phyloP scores from a whole-genome alignment of 2,113 vertebrate species.

The Siphamia tubifer region DNA sequence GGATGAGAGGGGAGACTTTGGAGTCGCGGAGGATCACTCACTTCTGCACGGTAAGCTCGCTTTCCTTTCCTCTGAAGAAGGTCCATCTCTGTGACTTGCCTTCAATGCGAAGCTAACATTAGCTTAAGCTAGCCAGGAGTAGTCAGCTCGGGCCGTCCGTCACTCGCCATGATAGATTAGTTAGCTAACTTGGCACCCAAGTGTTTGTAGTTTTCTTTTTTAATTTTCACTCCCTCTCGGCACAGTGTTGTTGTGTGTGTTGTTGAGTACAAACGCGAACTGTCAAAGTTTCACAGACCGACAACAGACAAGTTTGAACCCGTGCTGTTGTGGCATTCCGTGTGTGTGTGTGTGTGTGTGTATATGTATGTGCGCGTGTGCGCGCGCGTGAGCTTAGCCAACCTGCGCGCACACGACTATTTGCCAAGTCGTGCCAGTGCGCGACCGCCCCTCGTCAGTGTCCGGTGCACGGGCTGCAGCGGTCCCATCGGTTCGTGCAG shows the following conservation, averaged over 20 bases:
- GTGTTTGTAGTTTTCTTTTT: conserved; percentile 10
- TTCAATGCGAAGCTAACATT: conserved; percentile 55
- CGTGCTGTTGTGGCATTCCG: conserved; percentile 41
- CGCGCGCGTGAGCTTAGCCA: too few species aligned
- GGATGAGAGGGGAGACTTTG: conserved; percentile 80
- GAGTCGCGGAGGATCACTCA: conserved; percentile 60
- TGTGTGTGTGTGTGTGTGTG: too few species aligned
- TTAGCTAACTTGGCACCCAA: conserved; percentile 62
- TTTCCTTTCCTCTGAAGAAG: conserved; percentile 12
- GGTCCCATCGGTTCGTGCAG: background rate
- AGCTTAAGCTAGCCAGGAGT: conserved; percentile 59
- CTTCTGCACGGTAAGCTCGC: conserved; percentile 71
- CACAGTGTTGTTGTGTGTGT: too few species aligned
- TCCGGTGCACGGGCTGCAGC: conserved; percentile 36
- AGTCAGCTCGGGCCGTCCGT: conserved; percentile 50
- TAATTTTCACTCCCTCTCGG: background rate
- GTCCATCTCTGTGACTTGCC: conserved; percentile 59
- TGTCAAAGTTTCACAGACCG: conserved; percentile 64
- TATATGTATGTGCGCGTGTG: too few species aligned
- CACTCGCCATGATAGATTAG: conserved; percentile 66
- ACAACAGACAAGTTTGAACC: conserved; percentile 62
- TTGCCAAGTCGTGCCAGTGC: conserved; percentile 45
- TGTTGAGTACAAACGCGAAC: background rate
- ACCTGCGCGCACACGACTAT: conserved; percentile 25
- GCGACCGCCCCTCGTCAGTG: conserved; percentile 5